These are phyloP conservation scores for Lycia hirtaria DNA, from an alignment of 2,888 invertebrate species.

Conservation along the genomic window DNA sequence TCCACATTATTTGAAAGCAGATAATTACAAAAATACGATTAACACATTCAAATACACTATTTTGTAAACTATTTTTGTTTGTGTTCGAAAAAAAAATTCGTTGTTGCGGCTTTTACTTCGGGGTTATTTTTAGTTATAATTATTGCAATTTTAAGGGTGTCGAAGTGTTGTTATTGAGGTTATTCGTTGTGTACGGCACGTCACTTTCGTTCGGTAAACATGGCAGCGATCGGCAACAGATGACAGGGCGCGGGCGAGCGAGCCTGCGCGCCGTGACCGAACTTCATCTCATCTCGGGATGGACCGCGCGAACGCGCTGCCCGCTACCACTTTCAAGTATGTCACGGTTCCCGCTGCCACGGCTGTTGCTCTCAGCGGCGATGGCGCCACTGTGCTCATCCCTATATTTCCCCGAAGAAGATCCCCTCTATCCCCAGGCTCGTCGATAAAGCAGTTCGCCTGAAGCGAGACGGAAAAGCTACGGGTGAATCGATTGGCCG, in stretches of 20 bases:
- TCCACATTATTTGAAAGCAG: slow-evolving; percentile 29
- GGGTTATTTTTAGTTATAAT: slow-evolving; percentile 39
- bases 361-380: slow-evolving; percentile 46
- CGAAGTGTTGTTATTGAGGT: slow-evolving; percentile 72
- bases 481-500: slow-evolving; percentile 78
- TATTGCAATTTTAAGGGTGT: slow-evolving; percentile 57
- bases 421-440: slow-evolving; percentile 57
- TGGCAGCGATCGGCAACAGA: slow-evolving; percentile 83
- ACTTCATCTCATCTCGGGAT: slow-evolving; percentile 74
- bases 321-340: slow-evolving; percentile 64
- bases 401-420: slow-evolving; percentile 53
- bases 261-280: slow-evolving; percentile 76
- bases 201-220: slow-evolving; percentile 81
- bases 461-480: slow-evolving; percentile 67
- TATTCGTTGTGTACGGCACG: slow-evolving; percentile 82
- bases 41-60: slow-evolving; percentile 40
- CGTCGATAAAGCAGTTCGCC: slow-evolving; percentile 74
- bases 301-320: slow-evolving; percentile 63
- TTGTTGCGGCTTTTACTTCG: slow-evolving; percentile 62
- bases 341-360: slow-evolving; percentile 44
- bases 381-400: slow-evolving; percentile 69
- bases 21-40: slow-evolving; percentile 35
- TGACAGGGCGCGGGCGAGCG: slow-evolving; percentile 80
- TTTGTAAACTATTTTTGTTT: slow-evolving; percentile 39
- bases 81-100: slow-evolving; percentile 59